Evolutionary conservation across 2,113 vertebrate species (phyloP).

Genomic region (Eublepharis macularius): DNA sequence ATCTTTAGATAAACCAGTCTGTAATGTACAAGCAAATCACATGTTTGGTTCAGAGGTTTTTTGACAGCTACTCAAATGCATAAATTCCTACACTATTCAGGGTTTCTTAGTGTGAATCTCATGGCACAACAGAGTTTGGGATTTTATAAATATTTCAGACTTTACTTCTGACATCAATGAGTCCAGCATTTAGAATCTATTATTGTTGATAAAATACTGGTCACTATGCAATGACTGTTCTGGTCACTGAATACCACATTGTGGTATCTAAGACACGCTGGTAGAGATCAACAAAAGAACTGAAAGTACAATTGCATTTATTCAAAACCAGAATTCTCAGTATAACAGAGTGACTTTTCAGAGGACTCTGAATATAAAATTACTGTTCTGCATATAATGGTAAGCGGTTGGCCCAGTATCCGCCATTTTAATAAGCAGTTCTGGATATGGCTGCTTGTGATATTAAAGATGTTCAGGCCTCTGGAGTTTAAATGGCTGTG

Average conservation of each 20-base stretch:
- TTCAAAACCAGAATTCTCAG: neutral
- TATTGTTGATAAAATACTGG: slow-evolving; percentile 43
- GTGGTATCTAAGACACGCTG: neutral
- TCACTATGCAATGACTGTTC: slow-evolving; percentile 19
- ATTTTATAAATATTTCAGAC: slow-evolving; percentile 55
- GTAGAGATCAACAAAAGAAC: neutral
- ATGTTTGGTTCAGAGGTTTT: slow-evolving; percentile 62
- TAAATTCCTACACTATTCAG: slow-evolving; percentile 58
- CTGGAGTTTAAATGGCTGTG: too few relatives aligned
- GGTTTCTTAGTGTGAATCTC: slow-evolving; percentile 65
- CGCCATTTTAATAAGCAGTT: too few relatives aligned
- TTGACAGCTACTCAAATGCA: slow-evolving; percentile 65
- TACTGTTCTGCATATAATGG: neutral
- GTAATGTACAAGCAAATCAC: slow-evolving; percentile 61
- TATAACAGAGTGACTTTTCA: neutral
- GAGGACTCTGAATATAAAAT: neutral
- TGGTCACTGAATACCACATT: slow-evolving; percentile 37
- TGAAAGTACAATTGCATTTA: neutral
- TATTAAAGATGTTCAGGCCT: too few relatives aligned
- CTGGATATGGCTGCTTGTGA: too few relatives aligned
- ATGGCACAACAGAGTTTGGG: slow-evolving; percentile 56
- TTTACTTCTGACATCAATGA: slow-evolving; percentile 62
- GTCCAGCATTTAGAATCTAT: slow-evolving; percentile 57
- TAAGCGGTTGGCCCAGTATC: too few relatives aligned
- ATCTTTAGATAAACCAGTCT: slow-evolving; percentile 65